These are phyloP conservation scores for Nasonia oneida DNA, from an alignment of 2,888 invertebrate genomes.

Conservation along the genomic window DNA sequence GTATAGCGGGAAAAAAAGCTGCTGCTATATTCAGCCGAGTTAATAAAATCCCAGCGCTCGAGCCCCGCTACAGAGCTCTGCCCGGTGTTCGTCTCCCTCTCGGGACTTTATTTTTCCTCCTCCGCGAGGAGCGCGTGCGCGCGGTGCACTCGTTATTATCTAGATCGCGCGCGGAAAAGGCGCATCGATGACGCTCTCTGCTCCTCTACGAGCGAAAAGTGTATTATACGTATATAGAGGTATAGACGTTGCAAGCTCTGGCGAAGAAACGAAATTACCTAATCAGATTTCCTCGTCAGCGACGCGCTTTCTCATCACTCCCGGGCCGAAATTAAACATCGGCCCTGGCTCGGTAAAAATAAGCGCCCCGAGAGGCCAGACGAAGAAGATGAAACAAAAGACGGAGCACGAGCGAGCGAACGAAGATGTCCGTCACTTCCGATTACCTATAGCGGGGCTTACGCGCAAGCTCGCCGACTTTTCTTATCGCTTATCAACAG, in stretches of 20 bases:
- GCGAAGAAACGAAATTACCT: neutral
- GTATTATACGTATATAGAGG: neutral
- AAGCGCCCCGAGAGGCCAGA: neutral
- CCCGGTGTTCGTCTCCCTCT: neutral
- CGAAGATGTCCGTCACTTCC: slow-evolving; percentile 48
- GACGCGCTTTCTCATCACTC: neutral
- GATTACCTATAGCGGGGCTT: slow-evolving; percentile 1
- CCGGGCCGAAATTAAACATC: slow-evolving; percentile 13
- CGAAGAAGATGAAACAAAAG: neutral
- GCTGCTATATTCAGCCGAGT: slow-evolving; percentile 42
- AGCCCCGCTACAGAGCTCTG: neutral
- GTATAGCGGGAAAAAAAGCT: slow-evolving; percentile 4
- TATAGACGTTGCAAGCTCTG: neutral
- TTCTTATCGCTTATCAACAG: slow-evolving; percentile 53
- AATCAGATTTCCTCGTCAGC: slow-evolving; percentile 50
- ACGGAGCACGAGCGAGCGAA: slow-evolving; percentile 32
- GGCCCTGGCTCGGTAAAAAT: neutral
- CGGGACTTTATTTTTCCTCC: neutral
- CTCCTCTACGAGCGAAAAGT: neutral
- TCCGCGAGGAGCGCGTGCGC: neutral
- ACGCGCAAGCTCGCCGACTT: neutral
- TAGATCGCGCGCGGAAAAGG: neutral
- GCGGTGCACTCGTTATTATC: no score
- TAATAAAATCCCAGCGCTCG: slow-evolving; percentile 40
- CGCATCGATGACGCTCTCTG: neutral